Evolutionary conservation across 2,888 invertebrate genomes (phyloP), one percentile per base, ranked within the genome.

Genomic region (Drosophila multiciliata): DNA sequence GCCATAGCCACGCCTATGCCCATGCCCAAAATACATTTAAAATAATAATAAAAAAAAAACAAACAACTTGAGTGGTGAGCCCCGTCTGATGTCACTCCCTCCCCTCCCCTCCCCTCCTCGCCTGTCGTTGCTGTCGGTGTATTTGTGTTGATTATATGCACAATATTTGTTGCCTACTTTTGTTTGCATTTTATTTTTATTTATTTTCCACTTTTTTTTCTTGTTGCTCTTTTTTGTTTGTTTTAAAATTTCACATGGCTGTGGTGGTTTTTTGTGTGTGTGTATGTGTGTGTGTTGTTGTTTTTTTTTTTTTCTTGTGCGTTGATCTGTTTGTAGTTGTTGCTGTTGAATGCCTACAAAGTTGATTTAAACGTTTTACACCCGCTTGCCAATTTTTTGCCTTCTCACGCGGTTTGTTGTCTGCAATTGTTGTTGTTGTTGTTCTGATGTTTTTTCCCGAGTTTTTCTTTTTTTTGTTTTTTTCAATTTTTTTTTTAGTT

Each of bases 331-430:
- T 45, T 45, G 45, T 7, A 20, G 45, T 9, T 49, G 26, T 17
- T 61, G 17, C 36, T 57, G 35, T 48, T 64, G 58, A 45, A 54
- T 63, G 72, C 72, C 79, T 79, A 79, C 50, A 67, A 69, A 72
- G 75, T 83, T 88, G 81, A 85, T 85, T 86, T 88, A 86, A 85
- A 72, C 87, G 76, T 78, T 87, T 79, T 66, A 75, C 88, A 75
- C 86, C 80, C 71, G 75, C 66, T 53, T 45, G 55, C 66, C 78
- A 50, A 71, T 70, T 61, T 71, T 66, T 58, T 69, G 63, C 73
- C 58, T 71, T 76, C 73, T 61, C 68, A 60, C 70, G 70, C 69
- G 63, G 62, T 69, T 71, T 73, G 57, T 60, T 54, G 29, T 42
- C 61, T 68, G 62, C 53, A 63, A 60, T 65, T 77, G 50, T 52